Evolutionary conservation across 2,113 vertebrate genomes (phyloP), one percentile per base, ranked within the genome.

Genomic region (Siniperca chuatsi): DNA sequence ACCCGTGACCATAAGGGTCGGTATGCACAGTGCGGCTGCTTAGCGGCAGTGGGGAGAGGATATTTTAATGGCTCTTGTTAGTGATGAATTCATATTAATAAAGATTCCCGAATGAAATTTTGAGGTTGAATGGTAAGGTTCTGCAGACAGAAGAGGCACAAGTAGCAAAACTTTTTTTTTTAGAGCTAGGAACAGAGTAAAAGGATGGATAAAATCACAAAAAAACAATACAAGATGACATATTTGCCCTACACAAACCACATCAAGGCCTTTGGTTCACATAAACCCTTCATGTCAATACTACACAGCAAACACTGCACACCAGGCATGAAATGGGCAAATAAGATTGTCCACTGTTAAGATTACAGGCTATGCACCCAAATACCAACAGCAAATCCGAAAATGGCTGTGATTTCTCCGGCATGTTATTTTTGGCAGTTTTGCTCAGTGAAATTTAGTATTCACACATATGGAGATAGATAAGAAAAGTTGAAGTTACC

Each of bases 1-100:
- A 91, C 91, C 88, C 90, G 21, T 87, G 91, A 91, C 90, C 86
- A 89, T 46, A 90, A 86, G 89, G 93, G 93, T 93, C 90, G 85
- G 61, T 46, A 33, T 76, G 83, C 69, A 89, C 81, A 73, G 79
- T 55, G 55, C 12, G 68, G 42, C 81, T 88, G 83, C 74, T 80
- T 50, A 11, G 25, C 54, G 72, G 48, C 58, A 71, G 4, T 21
- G 16, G 33, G 61, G 67, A 83, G 68, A 65, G 44, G 50, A 76
- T 62, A 55, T 87, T 72, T 88, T 42, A 85, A 65, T 62, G 67
- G 81, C 55, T 81, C 4, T 5, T 62, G 55, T 87, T 70, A 61
- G 55, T 13, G 10, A 71, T 67, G 25, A 54, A 89, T 85, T 75
- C 18, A 76, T 82, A 66, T 72, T 15, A 55, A 67, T 69, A 50